Percentiles rank a stretch among this genome's conserved stretches.
Conservation (phyloP, 1,140 invertebrate species). For the Chrysomallon squamiferum region DNA sequence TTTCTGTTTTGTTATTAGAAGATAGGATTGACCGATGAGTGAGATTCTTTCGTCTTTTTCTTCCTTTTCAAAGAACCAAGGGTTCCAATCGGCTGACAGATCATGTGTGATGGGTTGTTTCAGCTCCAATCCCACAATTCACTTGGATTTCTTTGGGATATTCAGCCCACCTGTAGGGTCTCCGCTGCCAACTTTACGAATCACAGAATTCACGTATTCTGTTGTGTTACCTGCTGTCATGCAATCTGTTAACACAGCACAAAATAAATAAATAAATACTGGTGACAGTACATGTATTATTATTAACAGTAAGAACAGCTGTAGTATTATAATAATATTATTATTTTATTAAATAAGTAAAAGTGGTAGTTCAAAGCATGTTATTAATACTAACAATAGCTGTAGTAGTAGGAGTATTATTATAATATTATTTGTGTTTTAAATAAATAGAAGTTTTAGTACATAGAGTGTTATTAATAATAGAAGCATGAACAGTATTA, state of each 20-base stretch:
- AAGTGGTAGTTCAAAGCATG: background rate
- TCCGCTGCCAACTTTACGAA: conserved; percentile 70
- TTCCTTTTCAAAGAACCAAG: too few relatives aligned
- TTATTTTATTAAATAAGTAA: background rate
- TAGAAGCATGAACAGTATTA: too few relatives aligned
- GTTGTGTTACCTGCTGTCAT: conserved; percentile 83
- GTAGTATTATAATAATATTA: background rate
- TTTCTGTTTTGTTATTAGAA: too few relatives aligned
- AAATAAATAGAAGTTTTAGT: too few relatives aligned
- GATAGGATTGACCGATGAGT: too few relatives aligned
- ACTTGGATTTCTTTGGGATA: conserved; percentile 12
- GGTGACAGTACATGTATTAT: background rate
- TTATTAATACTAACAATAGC: background rate
- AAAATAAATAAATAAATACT: background rate
- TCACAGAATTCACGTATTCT: conserved; percentile 85
- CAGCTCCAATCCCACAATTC: too few relatives aligned
- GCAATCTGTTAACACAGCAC: conserved; percentile 70
- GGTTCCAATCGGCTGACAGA: too few relatives aligned
- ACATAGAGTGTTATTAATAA: too few relatives aligned
- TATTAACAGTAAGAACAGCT: background rate
- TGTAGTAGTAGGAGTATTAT: background rate
- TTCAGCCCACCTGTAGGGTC: conserved; percentile 50
- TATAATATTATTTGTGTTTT: background rate
- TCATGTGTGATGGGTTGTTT: too few relatives aligned
- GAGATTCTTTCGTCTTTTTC: too few relatives aligned